A percentile compares a stretch with the other conserved stretches of the same genome.
These are phyloP conservation scores for Pseudachorutes palmiensis DNA, from an alignment of 1,140 invertebrate species.

Conservation along the genomic window DNA sequence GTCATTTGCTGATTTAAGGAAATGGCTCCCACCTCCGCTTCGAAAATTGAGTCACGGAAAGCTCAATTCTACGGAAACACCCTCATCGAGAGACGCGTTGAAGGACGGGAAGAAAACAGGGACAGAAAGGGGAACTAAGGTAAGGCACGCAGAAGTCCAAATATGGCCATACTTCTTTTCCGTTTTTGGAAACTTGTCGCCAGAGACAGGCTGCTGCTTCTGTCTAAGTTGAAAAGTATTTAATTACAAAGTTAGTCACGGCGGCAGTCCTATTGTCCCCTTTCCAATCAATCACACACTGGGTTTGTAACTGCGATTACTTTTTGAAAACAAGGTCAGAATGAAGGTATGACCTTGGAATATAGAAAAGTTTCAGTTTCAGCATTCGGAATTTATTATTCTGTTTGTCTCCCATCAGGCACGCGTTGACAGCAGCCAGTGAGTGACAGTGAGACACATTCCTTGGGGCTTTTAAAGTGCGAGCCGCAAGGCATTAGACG, in stretches of 20 bases:
- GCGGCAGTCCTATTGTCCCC: background rate
- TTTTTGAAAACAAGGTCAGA: no score
- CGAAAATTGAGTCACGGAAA: constrained; percentile 83
- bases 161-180: background rate
- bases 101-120: constrained; percentile 55
- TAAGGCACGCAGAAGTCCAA: constrained; percentile 43
- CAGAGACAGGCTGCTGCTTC: background rate
- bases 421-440: no score
- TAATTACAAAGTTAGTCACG: background rate
- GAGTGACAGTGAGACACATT: no score
- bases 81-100: constrained; percentile 37
- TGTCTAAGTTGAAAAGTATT: background rate
- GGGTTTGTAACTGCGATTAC: no score
- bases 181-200: background rate
- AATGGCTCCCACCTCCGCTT: constrained; percentile 82
- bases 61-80: constrained; percentile 56
- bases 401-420: no score
- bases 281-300: background rate
- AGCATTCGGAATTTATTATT: no score
- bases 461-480: no score
- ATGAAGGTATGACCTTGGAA: no score
- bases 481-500: no score
- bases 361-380: no score
- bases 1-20: constrained; percentile 51
- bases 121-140: constrained; percentile 71